A percentile compares a stretch with the other conserved stretches of the same genome.
phyloP scores from a whole-genome alignment of 2,113 vertebrate genomes.

The Phrynosoma platyrhinos region DNA sequence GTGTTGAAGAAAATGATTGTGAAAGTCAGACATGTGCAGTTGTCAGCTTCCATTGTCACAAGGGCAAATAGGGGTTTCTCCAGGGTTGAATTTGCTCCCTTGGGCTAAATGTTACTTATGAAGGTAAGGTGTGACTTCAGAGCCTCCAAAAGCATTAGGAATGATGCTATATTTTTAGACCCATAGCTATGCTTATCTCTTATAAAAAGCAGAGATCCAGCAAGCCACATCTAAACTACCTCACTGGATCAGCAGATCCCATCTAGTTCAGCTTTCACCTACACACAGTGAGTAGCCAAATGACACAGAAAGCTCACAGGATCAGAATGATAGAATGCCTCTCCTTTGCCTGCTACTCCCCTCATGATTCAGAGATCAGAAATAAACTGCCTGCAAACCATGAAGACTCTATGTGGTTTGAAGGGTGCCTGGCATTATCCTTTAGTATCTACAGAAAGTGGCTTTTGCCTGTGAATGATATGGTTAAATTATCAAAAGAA shows the following conservation, averaged over 20 bases:
- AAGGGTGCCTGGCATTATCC: background rate
- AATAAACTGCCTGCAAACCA: background rate
- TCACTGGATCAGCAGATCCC: too few species aligned
- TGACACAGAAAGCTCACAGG: background rate
- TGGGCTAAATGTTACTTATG: background rate
- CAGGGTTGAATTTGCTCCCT: background rate
- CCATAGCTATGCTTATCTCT: background rate
- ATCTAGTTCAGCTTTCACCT: background rate
- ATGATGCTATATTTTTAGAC: background rate
- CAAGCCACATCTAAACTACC: background rate
- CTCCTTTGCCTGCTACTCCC: too few species aligned
- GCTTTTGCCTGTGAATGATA: background rate
- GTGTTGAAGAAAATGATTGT: background rate
- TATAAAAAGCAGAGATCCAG: background rate
- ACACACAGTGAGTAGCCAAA: background rate
- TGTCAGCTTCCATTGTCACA: background rate
- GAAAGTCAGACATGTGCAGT: background rate
- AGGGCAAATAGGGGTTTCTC: background rate
- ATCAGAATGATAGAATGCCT: background rate
- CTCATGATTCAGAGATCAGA: background rate
- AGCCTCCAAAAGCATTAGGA: background rate
- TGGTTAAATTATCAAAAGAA: background rate
- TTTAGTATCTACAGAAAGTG: background rate
- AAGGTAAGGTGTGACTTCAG: background rate
- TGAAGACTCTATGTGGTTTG: background rate